Evolutionary conservation across 2,113 vertebrate species (phyloP).

Genomic region (Sylvietta virens): DNA sequence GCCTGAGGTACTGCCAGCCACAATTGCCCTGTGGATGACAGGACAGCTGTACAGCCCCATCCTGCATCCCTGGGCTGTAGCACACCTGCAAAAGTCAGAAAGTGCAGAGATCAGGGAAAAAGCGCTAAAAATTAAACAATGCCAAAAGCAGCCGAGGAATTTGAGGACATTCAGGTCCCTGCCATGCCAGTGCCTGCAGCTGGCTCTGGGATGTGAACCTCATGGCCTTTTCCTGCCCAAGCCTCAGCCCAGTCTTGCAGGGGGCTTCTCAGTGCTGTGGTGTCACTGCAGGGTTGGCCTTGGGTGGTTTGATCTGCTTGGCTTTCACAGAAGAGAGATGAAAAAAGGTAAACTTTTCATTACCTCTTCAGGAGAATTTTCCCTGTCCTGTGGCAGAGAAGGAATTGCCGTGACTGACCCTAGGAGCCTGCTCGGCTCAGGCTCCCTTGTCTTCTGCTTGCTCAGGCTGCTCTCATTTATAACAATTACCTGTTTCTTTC

Average conservation of each 20-base stretch:
- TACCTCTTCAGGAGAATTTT: background rate
- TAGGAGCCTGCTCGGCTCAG: accelerated
- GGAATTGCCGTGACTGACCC: background rate
- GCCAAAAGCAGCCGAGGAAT: background rate
- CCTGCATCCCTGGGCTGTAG: background rate
- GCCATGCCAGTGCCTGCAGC: background rate
- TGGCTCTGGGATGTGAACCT: background rate
- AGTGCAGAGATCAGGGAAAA: background rate
- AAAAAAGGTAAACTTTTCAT: background rate
- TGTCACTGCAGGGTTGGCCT: background rate
- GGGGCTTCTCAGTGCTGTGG: background rate
- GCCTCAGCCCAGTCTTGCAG: background rate
- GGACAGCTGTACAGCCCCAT: background rate
- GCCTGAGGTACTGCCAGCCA: background rate
- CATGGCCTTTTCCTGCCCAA: accelerated
- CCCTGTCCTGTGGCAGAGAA: accelerated
- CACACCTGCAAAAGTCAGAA: background rate
- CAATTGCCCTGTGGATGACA: background rate
- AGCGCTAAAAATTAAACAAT: background rate
- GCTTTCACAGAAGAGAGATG: background rate
- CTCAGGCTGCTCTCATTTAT: background rate
- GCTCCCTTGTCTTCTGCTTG: background rate
- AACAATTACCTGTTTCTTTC: background rate
- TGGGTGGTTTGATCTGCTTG: background rate
- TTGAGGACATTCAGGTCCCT: background rate